A percentile compares a stretch with the other conserved stretches of the same genome.
These are phyloP conservation scores for Scartelaos histophorus DNA, from an alignment of 2,113 vertebrate genomes.

Conservation along the genomic window DNA sequence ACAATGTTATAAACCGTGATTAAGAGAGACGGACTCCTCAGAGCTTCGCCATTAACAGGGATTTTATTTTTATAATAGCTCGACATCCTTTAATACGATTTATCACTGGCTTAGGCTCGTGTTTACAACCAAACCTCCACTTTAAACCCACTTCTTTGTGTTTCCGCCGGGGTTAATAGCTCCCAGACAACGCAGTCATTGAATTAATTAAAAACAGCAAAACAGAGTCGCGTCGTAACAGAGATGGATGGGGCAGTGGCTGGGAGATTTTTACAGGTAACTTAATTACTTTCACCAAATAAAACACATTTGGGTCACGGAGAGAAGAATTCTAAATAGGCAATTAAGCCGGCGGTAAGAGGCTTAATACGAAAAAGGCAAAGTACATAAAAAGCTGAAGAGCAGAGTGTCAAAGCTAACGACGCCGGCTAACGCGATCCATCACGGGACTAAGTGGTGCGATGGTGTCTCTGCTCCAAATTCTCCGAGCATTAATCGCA, in stretches of 20 bases:
- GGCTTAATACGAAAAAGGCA: conserved; percentile 76
- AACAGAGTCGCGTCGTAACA: conserved; percentile 60
- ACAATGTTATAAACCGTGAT: neutral
- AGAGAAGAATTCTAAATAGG: conserved; percentile 78
- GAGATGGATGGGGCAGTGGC: conserved; percentile 66
- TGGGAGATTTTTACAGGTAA: conserved; percentile 80
- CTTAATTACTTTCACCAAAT: conserved; percentile 79
- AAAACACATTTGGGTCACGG: conserved; percentile 79
- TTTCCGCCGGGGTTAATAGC: conserved; percentile 63
- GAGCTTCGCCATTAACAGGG: neutral
- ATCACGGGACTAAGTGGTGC: conserved; percentile 78
- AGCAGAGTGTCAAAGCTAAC: conserved; percentile 75
- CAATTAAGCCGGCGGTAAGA: conserved; percentile 76
- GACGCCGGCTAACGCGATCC: conserved; percentile 74
- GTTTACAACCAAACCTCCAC: neutral
- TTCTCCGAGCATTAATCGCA: conserved; percentile 78
- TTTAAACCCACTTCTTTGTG: conserved; percentile 33
- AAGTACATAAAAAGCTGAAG: conserved; percentile 74
- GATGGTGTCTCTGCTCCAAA: conserved; percentile 73
- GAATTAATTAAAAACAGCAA: conserved; percentile 76
- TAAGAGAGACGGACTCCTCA: neutral
- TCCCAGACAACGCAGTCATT: conserved; percentile 64
- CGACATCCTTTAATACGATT: neutral
- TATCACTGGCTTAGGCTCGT: neutral
- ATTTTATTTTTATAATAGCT: conserved; percentile 3